A percentile compares a stretch with the other conserved stretches of the same genome.
Evolutionary conservation across 2,797 vertebrate species (phyloP).

Genomic region (Rachycentron canadum): DNA sequence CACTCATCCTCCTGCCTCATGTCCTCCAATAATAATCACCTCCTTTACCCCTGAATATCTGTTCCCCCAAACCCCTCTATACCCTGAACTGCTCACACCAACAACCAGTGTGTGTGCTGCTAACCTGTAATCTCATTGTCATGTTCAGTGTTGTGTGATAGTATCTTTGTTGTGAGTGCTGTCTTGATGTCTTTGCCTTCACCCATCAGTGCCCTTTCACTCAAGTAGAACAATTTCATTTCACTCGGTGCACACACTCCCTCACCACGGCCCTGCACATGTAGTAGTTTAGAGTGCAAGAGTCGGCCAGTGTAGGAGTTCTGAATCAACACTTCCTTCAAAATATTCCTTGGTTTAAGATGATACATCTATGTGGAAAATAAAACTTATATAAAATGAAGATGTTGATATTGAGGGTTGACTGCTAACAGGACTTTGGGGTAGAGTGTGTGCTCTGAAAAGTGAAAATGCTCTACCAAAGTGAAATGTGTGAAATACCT

Average conservation of each 20-base stretch:
- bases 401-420: background rate
- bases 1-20: slow-evolving; percentile 69
- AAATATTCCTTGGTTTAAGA: background rate
- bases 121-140: slow-evolving; percentile 59
- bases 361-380: background rate
- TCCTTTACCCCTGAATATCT: slow-evolving; percentile 56
- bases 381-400: background rate
- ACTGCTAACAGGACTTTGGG: background rate
- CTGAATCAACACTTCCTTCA: background rate
- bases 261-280: background rate
- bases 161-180: slow-evolving; percentile 34
- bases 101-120: slow-evolving; percentile 51
- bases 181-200: slow-evolving; percentile 33
- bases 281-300: background rate
- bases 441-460: slow-evolving; percentile 38
- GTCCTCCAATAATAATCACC: slow-evolving; percentile 70
- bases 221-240: slow-evolving; percentile 43
- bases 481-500: slow-evolving; percentile 22
- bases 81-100: slow-evolving; percentile 59
- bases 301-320: background rate
- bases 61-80: slow-evolving; percentile 48
- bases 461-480: slow-evolving; percentile 54
- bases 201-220: slow-evolving; percentile 5
- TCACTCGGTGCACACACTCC: slow-evolving; percentile 18
- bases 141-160: slow-evolving; percentile 44